phyloP scores from a whole-genome alignment of 2,113 vertebrate species.

The Callionymus lyra region DNA sequence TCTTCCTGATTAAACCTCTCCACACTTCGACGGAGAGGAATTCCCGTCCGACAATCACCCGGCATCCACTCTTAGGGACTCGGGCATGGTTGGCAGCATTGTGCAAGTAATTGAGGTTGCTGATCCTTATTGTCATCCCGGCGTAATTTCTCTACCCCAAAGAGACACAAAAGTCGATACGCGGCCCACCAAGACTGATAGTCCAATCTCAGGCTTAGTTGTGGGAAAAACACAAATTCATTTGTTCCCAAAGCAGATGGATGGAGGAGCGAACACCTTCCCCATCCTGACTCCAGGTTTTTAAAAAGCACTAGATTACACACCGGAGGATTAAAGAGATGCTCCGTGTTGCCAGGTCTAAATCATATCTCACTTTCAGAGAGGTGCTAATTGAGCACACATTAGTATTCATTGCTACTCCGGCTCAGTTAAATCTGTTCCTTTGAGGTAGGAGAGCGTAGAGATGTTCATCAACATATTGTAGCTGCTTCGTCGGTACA shows the following conservation, averaged over 20 bases:
- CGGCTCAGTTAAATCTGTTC: slow-evolving; percentile 25
- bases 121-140: slow-evolving; percentile 51
- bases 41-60: slow-evolving; percentile 22
- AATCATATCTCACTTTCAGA: slow-evolving; percentile 44
- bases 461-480: slow-evolving; percentile 31
- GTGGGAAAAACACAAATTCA: slow-evolving; percentile 43
- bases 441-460: slow-evolving; percentile 24
- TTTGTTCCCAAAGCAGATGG: slow-evolving; percentile 45
- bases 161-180: slow-evolving; percentile 56
- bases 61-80: slow-evolving; percentile 51
- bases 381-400: slow-evolving; percentile 43
- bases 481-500: slow-evolving; percentile 24
- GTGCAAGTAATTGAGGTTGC: slow-evolving; percentile 56
- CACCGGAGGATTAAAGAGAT: slow-evolving; percentile 24
- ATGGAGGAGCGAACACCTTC: slow-evolving; percentile 23
- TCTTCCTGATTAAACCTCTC: slow-evolving; percentile 29
- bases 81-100: slow-evolving; percentile 30
- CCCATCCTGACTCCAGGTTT: slow-evolving; percentile 6
- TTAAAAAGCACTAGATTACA: slow-evolving; percentile 31
- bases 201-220: slow-evolving; percentile 41
- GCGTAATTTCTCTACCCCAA: slow-evolving; percentile 62
- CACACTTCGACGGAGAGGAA: slow-evolving; percentile 33
- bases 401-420: slow-evolving; percentile 56
- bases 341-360: slow-evolving; percentile 13
- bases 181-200: slow-evolving; percentile 48